Percentiles rank a stretch among this genome's conserved stretches.
These are phyloP conservation scores for Protobothrops mucrosquamatus DNA, from an alignment of 2,113 vertebrate species.

Conservation along the genomic window DNA sequence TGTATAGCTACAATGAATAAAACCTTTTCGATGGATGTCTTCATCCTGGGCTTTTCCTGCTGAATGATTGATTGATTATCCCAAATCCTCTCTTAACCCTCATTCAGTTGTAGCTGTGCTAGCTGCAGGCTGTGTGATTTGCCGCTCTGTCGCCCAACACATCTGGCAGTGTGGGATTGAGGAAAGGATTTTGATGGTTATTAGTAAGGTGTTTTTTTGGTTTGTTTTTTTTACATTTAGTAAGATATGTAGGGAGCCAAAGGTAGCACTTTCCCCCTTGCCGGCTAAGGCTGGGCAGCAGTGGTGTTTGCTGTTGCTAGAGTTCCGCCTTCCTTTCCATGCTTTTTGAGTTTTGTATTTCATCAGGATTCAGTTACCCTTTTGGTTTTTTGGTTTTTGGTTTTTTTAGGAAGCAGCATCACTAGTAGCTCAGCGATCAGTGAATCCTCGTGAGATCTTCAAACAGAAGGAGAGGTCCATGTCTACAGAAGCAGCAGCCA, in stretches of 20 bases:
- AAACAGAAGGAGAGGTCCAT: slow-evolving; percentile 84
- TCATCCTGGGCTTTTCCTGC: neutral
- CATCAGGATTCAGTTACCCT: neutral
- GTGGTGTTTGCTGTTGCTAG: neutral
- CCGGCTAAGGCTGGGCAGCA: neutral
- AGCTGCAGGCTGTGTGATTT: neutral
- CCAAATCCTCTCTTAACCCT: neutral
- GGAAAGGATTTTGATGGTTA: neutral
- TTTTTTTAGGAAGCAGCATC: slow-evolving; percentile 75
- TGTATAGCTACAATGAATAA: neutral
- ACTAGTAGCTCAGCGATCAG: slow-evolving; percentile 76
- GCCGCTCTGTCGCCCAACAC: neutral
- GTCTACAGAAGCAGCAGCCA: slow-evolving; percentile 51
- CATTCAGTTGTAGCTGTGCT: neutral
- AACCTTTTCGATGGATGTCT: neutral
- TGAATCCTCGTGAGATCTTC: slow-evolving; percentile 92
- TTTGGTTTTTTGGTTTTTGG: neutral
- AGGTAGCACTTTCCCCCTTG: neutral
- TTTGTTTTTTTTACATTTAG: neutral
- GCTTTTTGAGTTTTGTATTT: neutral
- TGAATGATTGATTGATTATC: neutral
- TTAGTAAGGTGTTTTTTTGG: neutral
- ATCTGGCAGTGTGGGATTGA: neutral
- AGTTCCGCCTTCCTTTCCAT: neutral
- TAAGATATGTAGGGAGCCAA: neutral